Percentiles rank a stretch among this genome's conserved stretches.
phyloP scores from a whole-genome alignment of 2,113 vertebrate genomes.

The Epinephelus lanceolatus region DNA sequence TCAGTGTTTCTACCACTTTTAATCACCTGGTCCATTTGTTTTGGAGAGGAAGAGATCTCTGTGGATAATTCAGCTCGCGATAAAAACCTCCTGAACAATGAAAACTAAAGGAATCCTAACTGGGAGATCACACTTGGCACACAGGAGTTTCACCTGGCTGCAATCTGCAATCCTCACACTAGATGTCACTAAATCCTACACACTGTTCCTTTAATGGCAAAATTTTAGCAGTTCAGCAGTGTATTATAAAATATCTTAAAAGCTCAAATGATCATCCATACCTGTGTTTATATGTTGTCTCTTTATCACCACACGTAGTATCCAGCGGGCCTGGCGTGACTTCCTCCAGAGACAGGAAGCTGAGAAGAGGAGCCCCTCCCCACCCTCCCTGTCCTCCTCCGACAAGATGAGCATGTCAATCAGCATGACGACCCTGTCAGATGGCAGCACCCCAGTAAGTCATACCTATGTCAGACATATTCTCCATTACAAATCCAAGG shows the following conservation, averaged over 20 bases:
- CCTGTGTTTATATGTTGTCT: neutral
- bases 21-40: no score
- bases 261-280: neutral
- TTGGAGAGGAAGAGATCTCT: no score
- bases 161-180: no score
- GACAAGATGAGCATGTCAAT: constrained; percentile 94
- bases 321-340: constrained; percentile 92
- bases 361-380: constrained; percentile 91
- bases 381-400: constrained; percentile 89
- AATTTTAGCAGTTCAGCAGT: neutral
- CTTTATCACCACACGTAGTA: constrained; percentile 75
- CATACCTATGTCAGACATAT: neutral
- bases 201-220: no score
- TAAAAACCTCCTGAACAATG: no score
- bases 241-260: neutral
- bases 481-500: neutral
- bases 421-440: constrained; percentile 95
- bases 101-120: no score
- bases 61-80: no score
- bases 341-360: constrained; percentile 89
- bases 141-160: no score
- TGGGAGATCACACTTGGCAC: no score
- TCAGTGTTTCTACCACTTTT: no score
- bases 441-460: constrained; percentile 96
- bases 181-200: no score